phyloP scores from a whole-genome alignment of 2,888 invertebrate genomes.

The Steromphala cineraria region DNA sequence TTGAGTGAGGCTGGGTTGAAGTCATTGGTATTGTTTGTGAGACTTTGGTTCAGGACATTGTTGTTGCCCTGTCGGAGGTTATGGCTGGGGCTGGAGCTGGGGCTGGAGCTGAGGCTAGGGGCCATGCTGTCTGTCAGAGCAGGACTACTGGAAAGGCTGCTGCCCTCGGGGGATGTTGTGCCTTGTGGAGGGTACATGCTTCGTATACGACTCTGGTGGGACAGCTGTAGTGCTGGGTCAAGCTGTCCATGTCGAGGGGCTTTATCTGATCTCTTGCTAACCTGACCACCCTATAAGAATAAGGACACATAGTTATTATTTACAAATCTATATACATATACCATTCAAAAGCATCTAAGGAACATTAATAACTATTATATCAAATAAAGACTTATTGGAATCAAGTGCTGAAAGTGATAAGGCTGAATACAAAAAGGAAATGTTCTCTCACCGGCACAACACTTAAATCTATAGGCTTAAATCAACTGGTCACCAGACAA shows the following conservation, averaged over 20 bases:
- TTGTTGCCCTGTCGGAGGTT: not conserved
- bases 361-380: too few species aligned
- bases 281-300: constrained; percentile 53
- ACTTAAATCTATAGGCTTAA: too few species aligned
- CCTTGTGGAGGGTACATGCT: constrained; percentile 52
- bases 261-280: not conserved
- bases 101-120: not conserved
- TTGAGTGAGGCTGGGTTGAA: not conserved
- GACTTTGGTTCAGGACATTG: not conserved
- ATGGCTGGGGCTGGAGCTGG: not conserved
- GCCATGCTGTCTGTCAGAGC: not conserved
- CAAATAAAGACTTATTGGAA: too few species aligned
- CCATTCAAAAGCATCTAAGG: too few species aligned
- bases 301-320: not conserved
- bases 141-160: constrained; percentile 28
- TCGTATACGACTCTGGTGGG: constrained; percentile 64
- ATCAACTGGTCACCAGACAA: too few species aligned
- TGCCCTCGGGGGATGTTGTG: constrained; percentile 6
- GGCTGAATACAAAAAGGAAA: too few species aligned
- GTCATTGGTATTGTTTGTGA: not conserved
- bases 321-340: not conserved
- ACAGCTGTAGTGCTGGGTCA: constrained; percentile 63
- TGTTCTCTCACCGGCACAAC: too few species aligned
- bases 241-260: constrained; percentile 28
- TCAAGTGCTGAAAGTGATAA: too few species aligned